Evolutionary conservation across 2,113 vertebrate species (phyloP).

Genomic region (Cathartes aura): DNA sequence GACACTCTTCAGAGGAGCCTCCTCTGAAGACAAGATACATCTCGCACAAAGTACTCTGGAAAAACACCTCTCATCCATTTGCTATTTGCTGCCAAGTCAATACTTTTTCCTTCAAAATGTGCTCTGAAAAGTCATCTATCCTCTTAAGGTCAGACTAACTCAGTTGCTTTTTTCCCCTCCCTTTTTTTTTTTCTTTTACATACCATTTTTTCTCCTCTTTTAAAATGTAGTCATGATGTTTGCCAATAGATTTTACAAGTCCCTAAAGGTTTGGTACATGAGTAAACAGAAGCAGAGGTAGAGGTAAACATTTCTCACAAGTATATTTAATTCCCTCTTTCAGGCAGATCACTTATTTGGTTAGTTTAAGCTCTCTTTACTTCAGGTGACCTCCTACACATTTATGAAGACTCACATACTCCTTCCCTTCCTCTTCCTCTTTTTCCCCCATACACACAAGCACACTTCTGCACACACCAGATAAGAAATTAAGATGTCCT

Average conservation of each 20-base stretch:
- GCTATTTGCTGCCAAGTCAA: not conserved
- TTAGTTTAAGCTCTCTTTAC: not conserved
- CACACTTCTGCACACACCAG: not conserved
- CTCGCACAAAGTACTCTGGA: not conserved
- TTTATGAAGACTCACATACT: rapidly evolving
- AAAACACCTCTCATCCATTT: not conserved
- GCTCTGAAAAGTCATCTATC: not conserved
- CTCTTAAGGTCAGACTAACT: not conserved
- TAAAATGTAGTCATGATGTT: not conserved
- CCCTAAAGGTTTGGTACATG: not conserved
- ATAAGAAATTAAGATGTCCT: not conserved
- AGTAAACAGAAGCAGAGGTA: not conserved
- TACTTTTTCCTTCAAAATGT: not conserved
- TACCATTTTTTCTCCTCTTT: not conserved
- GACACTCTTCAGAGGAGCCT: not conserved
- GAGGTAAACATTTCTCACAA: not conserved
- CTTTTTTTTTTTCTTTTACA: rapidly evolving
- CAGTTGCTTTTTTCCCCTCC: rapidly evolving
- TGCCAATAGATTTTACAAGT: not conserved
- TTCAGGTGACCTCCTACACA: not conserved
- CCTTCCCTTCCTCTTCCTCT: not conserved
- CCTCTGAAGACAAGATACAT: not conserved
- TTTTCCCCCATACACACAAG: not conserved
- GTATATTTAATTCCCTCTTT: not conserved
- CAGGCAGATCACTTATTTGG: not conserved